A percentile compares a stretch with the other conserved stretches of the same genome.
These are phyloP conservation scores for Canis aureus DNA, from an alignment of 2,113 vertebrate genomes.

Conservation along the genomic window DNA sequence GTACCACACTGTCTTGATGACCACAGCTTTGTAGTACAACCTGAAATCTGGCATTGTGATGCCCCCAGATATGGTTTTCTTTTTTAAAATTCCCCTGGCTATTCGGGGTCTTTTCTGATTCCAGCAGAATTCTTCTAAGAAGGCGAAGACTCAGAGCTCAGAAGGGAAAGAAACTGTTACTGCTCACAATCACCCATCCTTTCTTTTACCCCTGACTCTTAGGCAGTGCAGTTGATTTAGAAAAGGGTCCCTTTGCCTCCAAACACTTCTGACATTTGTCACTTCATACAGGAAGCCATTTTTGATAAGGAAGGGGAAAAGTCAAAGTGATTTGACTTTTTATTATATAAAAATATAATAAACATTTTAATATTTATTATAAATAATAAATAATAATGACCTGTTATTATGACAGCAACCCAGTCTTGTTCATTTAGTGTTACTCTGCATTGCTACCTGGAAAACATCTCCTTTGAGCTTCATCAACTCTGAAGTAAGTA, in stretches of 20 bases:
- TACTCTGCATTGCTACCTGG: not conserved
- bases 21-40: too few species aligned
- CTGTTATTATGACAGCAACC: not conserved
- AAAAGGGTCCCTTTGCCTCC: not conserved
- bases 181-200: not conserved
- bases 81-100: too few species aligned
- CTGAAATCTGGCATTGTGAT: too few species aligned
- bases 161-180: not conserved
- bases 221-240: not conserved
- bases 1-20: too few species aligned
- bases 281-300: not conserved
- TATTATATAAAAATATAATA: too few species aligned
- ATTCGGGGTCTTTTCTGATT: too few species aligned
- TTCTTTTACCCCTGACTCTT: not conserved
- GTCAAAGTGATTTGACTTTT: not conserved
- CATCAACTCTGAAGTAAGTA: not conserved
- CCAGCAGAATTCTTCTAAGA: conserved; percentile 20
- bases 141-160: not conserved
- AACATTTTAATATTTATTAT: too few species aligned
- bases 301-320: conserved; percentile 15
- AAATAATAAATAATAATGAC: too few species aligned
- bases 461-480: not conserved
- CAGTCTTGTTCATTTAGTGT: not conserved
- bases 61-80: too few species aligned
- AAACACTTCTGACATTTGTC: not conserved